phyloP scores from a whole-genome alignment of 2,113 vertebrate species.

The Heterotis niloticus region DNA sequence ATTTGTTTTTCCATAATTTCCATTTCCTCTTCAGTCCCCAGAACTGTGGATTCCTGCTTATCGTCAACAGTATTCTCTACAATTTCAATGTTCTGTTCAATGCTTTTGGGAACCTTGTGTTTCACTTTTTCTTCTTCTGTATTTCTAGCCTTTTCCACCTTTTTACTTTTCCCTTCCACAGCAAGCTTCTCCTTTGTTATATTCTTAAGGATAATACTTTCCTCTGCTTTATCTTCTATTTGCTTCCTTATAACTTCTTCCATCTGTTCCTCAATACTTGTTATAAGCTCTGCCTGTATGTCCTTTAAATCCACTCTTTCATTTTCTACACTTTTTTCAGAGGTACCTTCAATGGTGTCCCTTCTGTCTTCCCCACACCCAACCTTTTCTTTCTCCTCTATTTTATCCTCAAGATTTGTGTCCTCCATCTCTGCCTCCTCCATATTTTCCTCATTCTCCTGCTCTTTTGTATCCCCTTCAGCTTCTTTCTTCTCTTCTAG shows the following conservation, averaged over 20 bases:
- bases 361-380: too few species aligned
- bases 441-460: not conserved
- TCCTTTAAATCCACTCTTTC: too few species aligned
- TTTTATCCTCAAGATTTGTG: slow-evolving; percentile 43
- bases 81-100: not conserved
- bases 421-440: slow-evolving; percentile 34
- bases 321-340: too few species aligned
- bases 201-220: not conserved
- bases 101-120: not conserved
- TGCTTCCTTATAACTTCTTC: too few species aligned
- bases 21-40: not conserved
- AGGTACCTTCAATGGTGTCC: too few species aligned
- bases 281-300: too few species aligned
- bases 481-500: not conserved
- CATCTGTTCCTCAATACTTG: too few species aligned
- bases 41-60: not conserved
- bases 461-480: too few species aligned
- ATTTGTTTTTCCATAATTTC: not conserved
- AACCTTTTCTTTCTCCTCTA: too few species aligned
- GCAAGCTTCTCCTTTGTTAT: not conserved
- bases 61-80: not conserved
- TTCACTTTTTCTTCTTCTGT: not conserved
- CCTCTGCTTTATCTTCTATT: too few species aligned
- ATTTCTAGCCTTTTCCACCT: not conserved
- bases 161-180: not conserved